phyloP scores from a whole-genome alignment of 2,797 vertebrate species.

The Dendrocincla fuliginosa region DNA sequence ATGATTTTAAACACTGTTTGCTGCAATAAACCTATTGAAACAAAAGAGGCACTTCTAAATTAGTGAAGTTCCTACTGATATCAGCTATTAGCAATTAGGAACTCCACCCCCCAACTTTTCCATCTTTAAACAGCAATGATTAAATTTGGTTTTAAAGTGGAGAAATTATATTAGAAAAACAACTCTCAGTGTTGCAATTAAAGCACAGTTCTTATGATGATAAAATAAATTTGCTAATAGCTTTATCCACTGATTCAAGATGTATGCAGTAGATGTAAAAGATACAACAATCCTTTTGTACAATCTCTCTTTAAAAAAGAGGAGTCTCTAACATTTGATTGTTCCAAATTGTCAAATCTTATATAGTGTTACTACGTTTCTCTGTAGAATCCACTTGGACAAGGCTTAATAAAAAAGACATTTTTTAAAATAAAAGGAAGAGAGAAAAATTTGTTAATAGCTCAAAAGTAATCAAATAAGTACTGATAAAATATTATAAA shows the following conservation, averaged over 20 bases:
- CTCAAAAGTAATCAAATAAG: background rate
- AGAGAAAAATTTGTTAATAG: background rate
- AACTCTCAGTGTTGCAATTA: constrained; percentile 61
- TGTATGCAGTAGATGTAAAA: background rate
- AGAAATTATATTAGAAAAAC: constrained; percentile 68
- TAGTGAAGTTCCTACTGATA: constrained; percentile 65
- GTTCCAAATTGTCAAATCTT: background rate
- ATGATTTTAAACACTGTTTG: constrained; percentile 61
- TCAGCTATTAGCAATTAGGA: constrained; percentile 69
- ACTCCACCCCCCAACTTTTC: constrained; percentile 46
- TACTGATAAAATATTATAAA: background rate
- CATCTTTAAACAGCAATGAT: constrained; percentile 62
- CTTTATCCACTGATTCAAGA: constrained; percentile 44
- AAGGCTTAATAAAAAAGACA: background rate
- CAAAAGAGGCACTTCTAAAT: constrained; percentile 71
- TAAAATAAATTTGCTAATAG: constrained; percentile 63
- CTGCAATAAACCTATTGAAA: constrained; percentile 64
- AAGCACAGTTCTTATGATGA: constrained; percentile 55
- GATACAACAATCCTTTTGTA: background rate
- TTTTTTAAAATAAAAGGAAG: background rate
- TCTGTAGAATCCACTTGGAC: background rate
- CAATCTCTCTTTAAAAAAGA: background rate
- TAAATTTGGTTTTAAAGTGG: constrained; percentile 67
- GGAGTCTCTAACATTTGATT: background rate
- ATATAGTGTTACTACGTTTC: background rate